Percentiles rank a stretch among this genome's conserved stretches.
Evolutionary conservation across 2,113 vertebrate genomes (phyloP).

Genomic region (Camelus bactrianus): DNA sequence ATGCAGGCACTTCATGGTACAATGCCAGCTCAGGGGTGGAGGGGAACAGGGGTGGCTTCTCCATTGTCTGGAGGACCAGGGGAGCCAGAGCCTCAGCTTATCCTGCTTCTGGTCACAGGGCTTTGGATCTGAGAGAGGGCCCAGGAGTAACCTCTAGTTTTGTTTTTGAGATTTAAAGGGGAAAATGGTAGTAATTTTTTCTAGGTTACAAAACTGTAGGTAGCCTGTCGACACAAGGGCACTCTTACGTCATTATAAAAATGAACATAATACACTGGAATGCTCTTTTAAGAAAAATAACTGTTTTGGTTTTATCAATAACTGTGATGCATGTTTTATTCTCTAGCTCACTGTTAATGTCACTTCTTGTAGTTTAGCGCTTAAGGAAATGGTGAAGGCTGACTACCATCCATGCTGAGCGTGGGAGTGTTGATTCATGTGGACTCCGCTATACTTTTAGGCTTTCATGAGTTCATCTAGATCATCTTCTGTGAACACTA

Average conservation of each 20-base stretch:
- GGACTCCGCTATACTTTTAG: not conserved
- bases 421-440: not conserved
- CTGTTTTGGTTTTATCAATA: not conserved
- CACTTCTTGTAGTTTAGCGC: not conserved
- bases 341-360: not conserved
- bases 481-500: not conserved
- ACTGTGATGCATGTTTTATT: not conserved
- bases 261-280: not conserved
- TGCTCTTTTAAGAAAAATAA: not conserved
- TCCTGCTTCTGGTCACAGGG: not conserved
- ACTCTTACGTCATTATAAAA: not conserved
- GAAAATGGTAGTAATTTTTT: not conserved
- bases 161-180: not conserved
- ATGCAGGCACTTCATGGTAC: not conserved
- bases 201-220: not conserved
- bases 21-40: not conserved
- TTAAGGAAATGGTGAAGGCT: not conserved
- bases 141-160: not conserved
- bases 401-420: no score
- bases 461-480: not conserved
- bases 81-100: not conserved
- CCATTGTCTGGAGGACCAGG: not conserved
- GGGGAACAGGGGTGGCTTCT: not conserved
- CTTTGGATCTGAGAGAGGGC: accelerated
- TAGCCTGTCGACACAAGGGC: not conserved